Evolutionary conservation across 2,797 vertebrate species (phyloP).

Genomic region (Fringilla coelebs): DNA sequence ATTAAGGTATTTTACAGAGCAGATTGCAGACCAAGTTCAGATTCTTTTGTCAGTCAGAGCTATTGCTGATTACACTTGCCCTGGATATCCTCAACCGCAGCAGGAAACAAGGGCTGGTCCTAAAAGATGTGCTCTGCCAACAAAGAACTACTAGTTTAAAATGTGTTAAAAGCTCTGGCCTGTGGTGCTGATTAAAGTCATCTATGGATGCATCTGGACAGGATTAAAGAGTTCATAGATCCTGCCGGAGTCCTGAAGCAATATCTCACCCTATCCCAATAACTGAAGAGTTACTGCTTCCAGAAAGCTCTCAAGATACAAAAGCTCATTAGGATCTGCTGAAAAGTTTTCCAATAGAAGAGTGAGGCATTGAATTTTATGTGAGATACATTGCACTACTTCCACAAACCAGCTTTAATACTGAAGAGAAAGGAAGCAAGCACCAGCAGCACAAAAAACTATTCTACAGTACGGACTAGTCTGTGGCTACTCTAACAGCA

Average conservation of each 20-base stretch:
- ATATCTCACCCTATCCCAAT: not conserved
- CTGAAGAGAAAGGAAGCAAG: not conserved
- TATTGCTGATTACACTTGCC: not conserved
- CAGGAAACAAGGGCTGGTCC: not conserved
- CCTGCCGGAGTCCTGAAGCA: not conserved
- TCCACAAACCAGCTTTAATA: not conserved
- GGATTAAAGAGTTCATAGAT: not conserved
- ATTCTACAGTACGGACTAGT: fast-evolving
- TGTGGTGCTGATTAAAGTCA: not conserved
- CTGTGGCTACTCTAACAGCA: not conserved
- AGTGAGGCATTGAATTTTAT: not conserved
- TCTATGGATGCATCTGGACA: not conserved
- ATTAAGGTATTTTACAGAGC: not conserved
- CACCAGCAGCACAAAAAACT: not conserved
- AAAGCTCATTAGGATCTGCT: not conserved
- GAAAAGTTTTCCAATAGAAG: not conserved
- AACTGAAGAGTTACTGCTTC: not conserved
- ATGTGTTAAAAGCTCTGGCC: not conserved
- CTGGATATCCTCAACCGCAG: not conserved
- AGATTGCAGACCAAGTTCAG: not conserved
- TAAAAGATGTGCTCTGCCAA: not conserved
- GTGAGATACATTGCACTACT: not conserved
- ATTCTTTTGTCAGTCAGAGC: not conserved
- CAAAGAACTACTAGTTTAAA: not conserved
- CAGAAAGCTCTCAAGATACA: not conserved